These are phyloP conservation scores for Ophraella communa DNA, from an alignment of 2,888 invertebrate genomes.

Conservation along the genomic window DNA sequence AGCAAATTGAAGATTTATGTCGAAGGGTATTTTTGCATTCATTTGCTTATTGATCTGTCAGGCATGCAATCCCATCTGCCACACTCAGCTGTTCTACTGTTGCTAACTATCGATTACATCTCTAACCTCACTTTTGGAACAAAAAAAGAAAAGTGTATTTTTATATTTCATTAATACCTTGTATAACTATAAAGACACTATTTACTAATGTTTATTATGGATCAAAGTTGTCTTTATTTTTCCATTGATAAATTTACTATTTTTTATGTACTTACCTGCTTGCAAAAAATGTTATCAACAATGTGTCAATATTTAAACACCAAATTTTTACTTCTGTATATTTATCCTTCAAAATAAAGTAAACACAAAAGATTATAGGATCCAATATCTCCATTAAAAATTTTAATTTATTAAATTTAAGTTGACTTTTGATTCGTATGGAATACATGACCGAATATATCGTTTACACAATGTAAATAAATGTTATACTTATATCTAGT, in stretches of 20 bases:
- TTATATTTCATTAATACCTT: neutral
- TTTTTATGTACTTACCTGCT: neutral
- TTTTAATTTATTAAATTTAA: no score
- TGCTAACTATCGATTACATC: conserved; percentile 40
- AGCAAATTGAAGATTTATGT: neutral
- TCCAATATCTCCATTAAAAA: no score
- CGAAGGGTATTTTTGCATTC: neutral
- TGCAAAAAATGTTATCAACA: neutral
- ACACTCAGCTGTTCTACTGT: conserved; percentile 51
- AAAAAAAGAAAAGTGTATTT: neutral
- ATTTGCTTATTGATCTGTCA: conserved; percentile 43
- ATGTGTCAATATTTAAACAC: neutral
- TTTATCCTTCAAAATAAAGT: neutral
- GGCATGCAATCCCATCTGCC: conserved; percentile 41
- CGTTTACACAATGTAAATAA: no score
- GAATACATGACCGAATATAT: no score
- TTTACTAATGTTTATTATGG: no score
- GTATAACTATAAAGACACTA: no score
- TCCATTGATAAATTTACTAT: neutral
- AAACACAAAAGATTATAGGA: no score
- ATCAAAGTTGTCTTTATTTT: neutral
- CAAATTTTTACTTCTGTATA: neutral
- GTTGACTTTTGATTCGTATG: no score
- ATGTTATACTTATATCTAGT: no score
- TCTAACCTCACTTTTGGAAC: conserved; percentile 30